These are phyloP conservation scores for Scaeva pyrastri DNA, from an alignment of 2,888 invertebrate genomes.

Conservation along the genomic window DNA sequence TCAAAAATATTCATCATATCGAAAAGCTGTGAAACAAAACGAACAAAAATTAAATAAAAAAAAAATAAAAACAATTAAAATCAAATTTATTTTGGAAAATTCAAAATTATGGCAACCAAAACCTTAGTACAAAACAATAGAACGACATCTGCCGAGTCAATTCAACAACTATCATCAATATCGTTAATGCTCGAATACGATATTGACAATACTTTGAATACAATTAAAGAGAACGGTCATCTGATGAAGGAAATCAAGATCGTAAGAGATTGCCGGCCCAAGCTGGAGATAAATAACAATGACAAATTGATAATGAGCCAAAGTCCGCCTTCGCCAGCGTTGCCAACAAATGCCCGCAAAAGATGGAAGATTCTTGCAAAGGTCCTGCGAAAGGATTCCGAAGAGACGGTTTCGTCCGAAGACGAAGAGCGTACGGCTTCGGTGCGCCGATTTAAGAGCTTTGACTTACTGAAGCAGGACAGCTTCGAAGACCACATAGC, in stretches of 20 bases:
- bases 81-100: constrained; percentile 22
- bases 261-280: constrained; percentile 44
- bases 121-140: constrained; percentile 71
- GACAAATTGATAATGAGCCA: constrained; percentile 44
- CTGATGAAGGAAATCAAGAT: constrained; percentile 74
- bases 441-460: constrained; percentile 86
- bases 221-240: constrained; percentile 81
- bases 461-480: constrained; percentile 85
- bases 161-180: constrained; percentile 80
- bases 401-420: constrained; percentile 82
- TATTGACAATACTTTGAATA: constrained; percentile 83
- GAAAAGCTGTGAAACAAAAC: constrained; percentile 55
- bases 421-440: constrained; percentile 84
- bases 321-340: constrained; percentile 80
- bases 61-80: constrained; percentile 20
- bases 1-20: constrained; percentile 71
- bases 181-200: constrained; percentile 83
- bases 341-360: constrained; percentile 86
- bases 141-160: constrained; percentile 66
- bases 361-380: constrained; percentile 89
- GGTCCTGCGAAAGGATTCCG: constrained; percentile 85
- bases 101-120: constrained; percentile 69
- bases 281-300: constrained; percentile 74
- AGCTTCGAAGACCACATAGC: constrained; percentile 83
- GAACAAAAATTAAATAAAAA: constrained; percentile 5